Base-by-base conservation (phyloP, 2,888 invertebrate species). In the Formica aserva region DNA sequence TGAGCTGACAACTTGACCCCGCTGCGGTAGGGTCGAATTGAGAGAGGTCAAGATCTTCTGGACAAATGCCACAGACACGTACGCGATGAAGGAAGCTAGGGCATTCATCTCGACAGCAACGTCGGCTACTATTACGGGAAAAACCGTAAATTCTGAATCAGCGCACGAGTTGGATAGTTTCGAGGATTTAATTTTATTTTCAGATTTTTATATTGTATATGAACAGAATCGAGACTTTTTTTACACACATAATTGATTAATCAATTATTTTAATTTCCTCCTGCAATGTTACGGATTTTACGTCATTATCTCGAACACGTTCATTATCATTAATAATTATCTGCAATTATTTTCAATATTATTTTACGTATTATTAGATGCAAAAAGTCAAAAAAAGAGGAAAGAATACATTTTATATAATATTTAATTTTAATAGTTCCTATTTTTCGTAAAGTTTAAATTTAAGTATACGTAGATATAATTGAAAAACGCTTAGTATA, bases 31-130 rank as follows among this genome's bases (percentile, higher is more conserved):
- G 88, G 80, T 91, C 87, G 86, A 90, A 91, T 92, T 92, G 91
- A 87, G 90, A 81, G 90, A 89, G 92, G 92, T 92, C 92, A 91
- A 90, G 92, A 90, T 91, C 89, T 89, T 60, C 87, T 88, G 90
- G 90, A 92, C 89, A 85, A 86, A 87, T 91, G 92, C 91, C 91
- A 92, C 88, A 26, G 81, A 85, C 86, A 80, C 26, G 77, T 85
- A 76, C 67, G 67, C 82, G 74, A 71, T 88, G 83, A 90, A 78
- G 82, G 84, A 81, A 82, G 83, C 65, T 84, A 52, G 83, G 78
- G 85, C 75, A 55, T 86, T 87, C 88, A 82, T 78, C 78, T 60
- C 78, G 78, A 71, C 78, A 80, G 78, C 35, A 35, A 71, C 5
- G 60, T 71, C 71, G 60, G 60, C 45, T 60, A 48, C 48, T 60